Percentiles rank a stretch among this genome's conserved stretches.
phyloP scores from a whole-genome alignment of 1,140 invertebrate species.

The Trachymyrmex septentrionalis region DNA sequence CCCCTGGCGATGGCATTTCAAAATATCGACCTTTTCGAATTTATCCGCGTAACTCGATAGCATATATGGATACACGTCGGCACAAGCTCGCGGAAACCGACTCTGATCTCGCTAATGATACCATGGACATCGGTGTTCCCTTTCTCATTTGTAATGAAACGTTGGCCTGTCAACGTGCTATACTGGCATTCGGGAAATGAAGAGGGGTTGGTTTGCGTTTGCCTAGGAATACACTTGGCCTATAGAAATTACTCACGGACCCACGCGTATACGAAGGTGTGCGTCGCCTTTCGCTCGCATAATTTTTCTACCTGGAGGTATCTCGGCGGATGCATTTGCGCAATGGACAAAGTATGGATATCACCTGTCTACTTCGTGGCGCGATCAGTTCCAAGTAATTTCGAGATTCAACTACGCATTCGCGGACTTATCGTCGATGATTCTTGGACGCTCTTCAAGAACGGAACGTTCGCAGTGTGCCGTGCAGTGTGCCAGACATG shows the following conservation, averaged over 20 bases:
- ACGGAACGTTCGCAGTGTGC: neutral
- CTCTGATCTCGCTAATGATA: slow-evolving; percentile 59
- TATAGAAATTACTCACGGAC: slow-evolving; percentile 3
- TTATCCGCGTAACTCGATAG: slow-evolving; percentile 76
- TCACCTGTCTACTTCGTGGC: neutral
- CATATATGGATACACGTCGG: slow-evolving; percentile 7
- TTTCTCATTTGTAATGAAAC: slow-evolving; percentile 44
- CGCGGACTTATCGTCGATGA: slow-evolving; percentile 3
- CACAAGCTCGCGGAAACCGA: slow-evolving; percentile 44
- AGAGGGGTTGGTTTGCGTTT: slow-evolving; percentile 13
- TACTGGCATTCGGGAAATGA: slow-evolving; percentile 44
- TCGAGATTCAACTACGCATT: neutral
- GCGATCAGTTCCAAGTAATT: neutral
- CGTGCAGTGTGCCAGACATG: neutral
- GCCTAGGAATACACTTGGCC: neutral
- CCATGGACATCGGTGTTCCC: slow-evolving; percentile 42
- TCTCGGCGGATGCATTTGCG: neutral
- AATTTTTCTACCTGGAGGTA: neutral
- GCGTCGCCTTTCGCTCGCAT: neutral
- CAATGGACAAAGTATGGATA: slow-evolving; percentile 9
- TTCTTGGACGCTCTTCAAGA: neutral
- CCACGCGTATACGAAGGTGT: too few relatives aligned
- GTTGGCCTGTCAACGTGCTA: slow-evolving; percentile 36
- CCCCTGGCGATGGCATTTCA: slow-evolving; percentile 79
- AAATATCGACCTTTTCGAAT: slow-evolving; percentile 83